Conservation (phyloP, 2,797 vertebrate species). For the Eulemur mongoz region DNA sequence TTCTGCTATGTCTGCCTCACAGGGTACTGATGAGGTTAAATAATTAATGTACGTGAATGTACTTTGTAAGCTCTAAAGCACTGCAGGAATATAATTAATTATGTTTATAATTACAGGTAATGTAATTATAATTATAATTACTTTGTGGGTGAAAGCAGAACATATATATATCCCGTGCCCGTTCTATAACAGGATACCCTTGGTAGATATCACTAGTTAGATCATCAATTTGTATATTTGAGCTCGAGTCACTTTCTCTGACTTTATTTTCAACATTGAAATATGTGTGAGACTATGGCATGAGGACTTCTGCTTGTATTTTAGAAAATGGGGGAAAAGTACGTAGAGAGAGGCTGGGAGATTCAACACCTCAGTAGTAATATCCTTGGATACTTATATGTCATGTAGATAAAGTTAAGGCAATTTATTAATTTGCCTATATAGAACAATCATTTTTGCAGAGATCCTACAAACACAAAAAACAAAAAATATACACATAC, state of each 20-base stretch:
- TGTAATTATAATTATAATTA: conserved; percentile 79
- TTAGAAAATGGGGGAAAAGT: background rate
- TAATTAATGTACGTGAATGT: conserved; percentile 71
- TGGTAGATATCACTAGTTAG: conserved; percentile 57
- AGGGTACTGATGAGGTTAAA: conserved; percentile 68
- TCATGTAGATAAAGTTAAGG: background rate
- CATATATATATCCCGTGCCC: background rate
- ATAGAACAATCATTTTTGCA: background rate
- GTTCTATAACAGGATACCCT: conserved; percentile 53
- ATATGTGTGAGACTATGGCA: background rate
- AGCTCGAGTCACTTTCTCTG: background rate
- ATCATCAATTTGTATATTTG: background rate
- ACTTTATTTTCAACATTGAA: conserved; percentile 29
- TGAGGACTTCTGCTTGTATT: background rate
- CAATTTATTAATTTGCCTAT: background rate
- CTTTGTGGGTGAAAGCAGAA: conserved; percentile 61
- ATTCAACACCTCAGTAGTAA: background rate
- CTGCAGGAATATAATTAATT: conserved; percentile 77
- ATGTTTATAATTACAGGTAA: conserved; percentile 79
- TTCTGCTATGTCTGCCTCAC: conserved; percentile 44
- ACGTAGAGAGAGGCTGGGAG: background rate
- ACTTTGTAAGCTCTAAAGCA: conserved; percentile 69
- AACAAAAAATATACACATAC: background rate
- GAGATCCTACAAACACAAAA: conserved; percentile 10
- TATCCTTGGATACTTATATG: background rate